Evolutionary conservation across 2,113 vertebrate species (phyloP).

Genomic region (Martes martes): DNA sequence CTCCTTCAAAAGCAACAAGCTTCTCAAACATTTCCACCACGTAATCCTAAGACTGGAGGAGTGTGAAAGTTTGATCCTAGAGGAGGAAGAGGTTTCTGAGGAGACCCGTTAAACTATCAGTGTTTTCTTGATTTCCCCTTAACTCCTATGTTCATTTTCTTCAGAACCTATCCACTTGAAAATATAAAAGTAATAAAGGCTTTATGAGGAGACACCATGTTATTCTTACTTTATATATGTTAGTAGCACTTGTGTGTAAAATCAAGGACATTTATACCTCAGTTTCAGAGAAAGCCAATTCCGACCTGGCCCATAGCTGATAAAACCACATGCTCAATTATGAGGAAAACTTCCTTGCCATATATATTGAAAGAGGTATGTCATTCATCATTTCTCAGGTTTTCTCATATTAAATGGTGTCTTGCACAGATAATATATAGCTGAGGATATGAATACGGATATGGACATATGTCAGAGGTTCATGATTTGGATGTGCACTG

Average conservation of each 20-base stretch:
- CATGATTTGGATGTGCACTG: neutral
- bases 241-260: neutral
- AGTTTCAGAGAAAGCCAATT: neutral
- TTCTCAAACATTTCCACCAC: neutral
- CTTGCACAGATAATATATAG: neutral
- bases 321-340: neutral
- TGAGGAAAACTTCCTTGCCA: neutral
- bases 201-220: neutral
- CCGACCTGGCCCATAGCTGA: neutral
- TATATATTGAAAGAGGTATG: neutral
- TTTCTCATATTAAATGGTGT: neutral
- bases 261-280: neutral
- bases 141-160: neutral
- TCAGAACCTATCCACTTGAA: neutral
- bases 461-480: neutral
- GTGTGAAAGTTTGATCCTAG: neutral
- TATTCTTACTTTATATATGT: neutral
- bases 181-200: neutral
- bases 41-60: neutral
- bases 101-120: neutral
- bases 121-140: neutral
- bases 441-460: neutral
- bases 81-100: neutral
- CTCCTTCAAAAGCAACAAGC: neutral
- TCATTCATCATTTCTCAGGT: neutral